Evolutionary conservation across 2,888 invertebrate genomes (phyloP), one percentile per base, ranked within the genome.

Genomic region (Pemphredon lugubris): DNA sequence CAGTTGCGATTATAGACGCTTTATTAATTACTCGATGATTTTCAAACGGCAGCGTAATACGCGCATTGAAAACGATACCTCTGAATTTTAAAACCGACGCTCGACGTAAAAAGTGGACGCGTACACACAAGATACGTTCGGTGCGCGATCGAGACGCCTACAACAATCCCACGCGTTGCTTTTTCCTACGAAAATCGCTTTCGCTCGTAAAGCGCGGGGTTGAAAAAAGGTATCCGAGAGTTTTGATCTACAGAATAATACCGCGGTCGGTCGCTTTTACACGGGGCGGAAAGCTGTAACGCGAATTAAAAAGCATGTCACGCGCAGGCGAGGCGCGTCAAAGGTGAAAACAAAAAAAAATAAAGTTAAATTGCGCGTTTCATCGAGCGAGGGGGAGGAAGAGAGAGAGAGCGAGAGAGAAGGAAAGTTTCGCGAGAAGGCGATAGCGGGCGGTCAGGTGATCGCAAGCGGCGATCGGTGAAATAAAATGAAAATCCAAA

Each of bases 401-500:
- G 30, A 30, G 30, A 2, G 30, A 30, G 30, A 30, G 30, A 30
- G 30, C 1, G 9, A 2, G 30, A 9, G 4, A 26, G 26, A 26
- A 26, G 26, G 2, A 2, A 30, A 7, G 26, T 26, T 26, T 5
- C 26, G 7, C 34, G 34, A n/a, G 34, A 34, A 34, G n/a, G n/a
- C n/a, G n/a, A n/a, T n/a, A n/a, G n/a, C n/a, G n/a, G n/a, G n/a
- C 11, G n/a, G 37, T 37, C 14, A 6, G 40, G 40, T 34, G 34
- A 2, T 34, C 13, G 5, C 16, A 2, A 40, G 5, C 40, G 40
- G 40, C n/a, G 16, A 16, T 21, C n/a, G 13, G 21, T 16, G 23
- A 34, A 37, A 47, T 64, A 59, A 64, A 63, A 45, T 6, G 50
- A 47, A 47, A 40, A 54, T 45, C 20, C 18, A 34, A 44, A 57